Evolutionary conservation across 2,888 invertebrate species (phyloP), one percentile per base, ranked within the genome.

Genomic region (Erynnis tages): DNA sequence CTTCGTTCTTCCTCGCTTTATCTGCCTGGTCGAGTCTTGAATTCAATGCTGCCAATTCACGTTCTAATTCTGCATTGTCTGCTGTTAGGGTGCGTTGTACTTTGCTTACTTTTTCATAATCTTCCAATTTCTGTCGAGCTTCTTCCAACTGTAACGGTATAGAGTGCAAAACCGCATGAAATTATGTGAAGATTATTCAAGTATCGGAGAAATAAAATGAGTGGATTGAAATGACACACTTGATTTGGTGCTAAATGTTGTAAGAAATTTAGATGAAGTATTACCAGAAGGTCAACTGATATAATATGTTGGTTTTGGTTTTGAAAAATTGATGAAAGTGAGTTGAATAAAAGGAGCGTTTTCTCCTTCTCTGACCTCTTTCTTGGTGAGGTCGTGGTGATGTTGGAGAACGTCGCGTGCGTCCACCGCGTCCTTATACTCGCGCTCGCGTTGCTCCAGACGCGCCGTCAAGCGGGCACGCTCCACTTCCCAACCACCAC

Each of bases 51-150:
- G 92, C 91, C 13, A 97, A 88, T 78, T 97, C 96, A 16, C 92
- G 91, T 61, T 96, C 96, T 59, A 95, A 84, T 14, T 93, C 93
- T 0, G 92, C 91, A 50, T 94, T 94, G 63, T 96, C 96, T 1
- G 94, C 93, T 48, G 93, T 93, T 35, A 96, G 91, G 53, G 93
- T 94, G 58, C 94, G 91, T 69, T 97, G 96, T 11, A 95, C 92
- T 81, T 96, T 96, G 34, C 94, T 93, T 1, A 97, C 94, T 74
- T 94, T 94, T 70, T 95, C 95, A 74, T 94, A 96, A 78, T 97
- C 97, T 69, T 95, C 96, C 23, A 97, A 76, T 73, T 96, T 96
- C 63, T 93, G 91, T 60, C 92, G 92, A 1, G 95, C 81, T 70
- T 96, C 97, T 62, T 97, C 97, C 71, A 94, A 93, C 92, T 94